Percentiles rank a stretch among this genome's conserved stretches.
These are phyloP conservation scores for Microcebus lehilahytsara DNA, from an alignment of 2,113 vertebrate genomes.

Conservation along the genomic window DNA sequence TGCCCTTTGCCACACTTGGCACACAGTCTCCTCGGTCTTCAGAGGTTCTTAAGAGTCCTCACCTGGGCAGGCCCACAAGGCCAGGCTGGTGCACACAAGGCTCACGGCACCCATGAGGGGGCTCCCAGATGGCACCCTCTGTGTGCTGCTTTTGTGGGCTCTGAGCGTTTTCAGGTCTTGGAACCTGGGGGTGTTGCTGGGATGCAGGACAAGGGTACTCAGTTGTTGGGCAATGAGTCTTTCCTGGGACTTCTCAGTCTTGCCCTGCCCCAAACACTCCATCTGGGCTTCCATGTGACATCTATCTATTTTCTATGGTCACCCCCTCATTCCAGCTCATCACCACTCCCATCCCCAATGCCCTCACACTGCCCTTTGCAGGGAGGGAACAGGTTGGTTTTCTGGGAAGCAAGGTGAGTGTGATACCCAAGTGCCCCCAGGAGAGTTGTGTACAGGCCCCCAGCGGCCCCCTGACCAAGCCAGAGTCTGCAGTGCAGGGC, in stretches of 20 bases:
- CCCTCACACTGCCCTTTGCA: neutral
- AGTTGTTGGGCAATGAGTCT: neutral
- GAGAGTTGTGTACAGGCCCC: neutral
- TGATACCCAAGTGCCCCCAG: no score
- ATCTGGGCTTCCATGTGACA: neutral
- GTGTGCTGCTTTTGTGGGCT: neutral
- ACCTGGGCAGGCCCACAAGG: no score
- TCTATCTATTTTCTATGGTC: neutral
- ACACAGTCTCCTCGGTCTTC: neutral
- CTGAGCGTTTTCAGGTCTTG: neutral
- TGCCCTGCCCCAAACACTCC: neutral
- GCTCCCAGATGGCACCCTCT: neutral
- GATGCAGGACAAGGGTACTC: neutral
- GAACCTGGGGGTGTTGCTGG: neutral
- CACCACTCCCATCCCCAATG: neutral
- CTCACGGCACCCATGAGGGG: neutral
- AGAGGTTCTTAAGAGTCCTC: neutral
- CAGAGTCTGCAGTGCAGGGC: neutral
- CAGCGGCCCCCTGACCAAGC: neutral
- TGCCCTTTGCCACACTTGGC: neutral
- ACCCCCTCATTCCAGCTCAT: neutral
- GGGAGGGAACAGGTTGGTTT: neutral
- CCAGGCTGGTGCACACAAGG: neutral
- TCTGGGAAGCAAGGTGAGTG: neutral
- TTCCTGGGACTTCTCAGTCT: neutral